Conservation (phyloP, 2,113 vertebrate genomes). For the Globicephala melas region DNA sequence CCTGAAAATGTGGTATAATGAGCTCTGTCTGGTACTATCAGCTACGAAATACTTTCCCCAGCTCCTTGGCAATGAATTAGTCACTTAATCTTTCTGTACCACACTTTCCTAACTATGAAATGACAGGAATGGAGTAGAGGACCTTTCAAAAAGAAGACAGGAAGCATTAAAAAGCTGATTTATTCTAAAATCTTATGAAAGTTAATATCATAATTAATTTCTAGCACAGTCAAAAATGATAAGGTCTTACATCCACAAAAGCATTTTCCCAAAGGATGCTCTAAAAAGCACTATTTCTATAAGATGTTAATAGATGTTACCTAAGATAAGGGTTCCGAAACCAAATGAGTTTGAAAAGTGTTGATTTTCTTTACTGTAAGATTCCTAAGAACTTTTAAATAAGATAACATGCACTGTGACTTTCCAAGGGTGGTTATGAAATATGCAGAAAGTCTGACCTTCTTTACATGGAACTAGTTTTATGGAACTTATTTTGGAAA, state of each 20-base stretch:
- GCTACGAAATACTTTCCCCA: not conserved
- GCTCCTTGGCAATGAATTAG: not conserved
- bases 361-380: not conserved
- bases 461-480: not conserved
- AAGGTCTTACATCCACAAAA: not conserved
- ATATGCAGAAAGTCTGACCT: not conserved
- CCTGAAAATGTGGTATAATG: not conserved
- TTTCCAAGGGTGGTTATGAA: not conserved
- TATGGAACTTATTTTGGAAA: not conserved
- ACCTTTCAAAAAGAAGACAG: not conserved
- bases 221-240: not conserved
- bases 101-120: not conserved
- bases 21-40: not conserved
- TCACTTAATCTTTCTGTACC: not conserved
- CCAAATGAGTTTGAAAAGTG: conserved; percentile 6
- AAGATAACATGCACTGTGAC: not conserved
- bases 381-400: conserved; percentile 1
- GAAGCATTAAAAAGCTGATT: not conserved
- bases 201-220: not conserved
- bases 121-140: not conserved
- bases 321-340: not conserved
- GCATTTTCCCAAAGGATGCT: not conserved
- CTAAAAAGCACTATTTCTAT: not conserved
- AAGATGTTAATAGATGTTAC: not conserved
- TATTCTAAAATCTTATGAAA: conserved; percentile 24